Base-by-base conservation (phyloP, 1,140 invertebrate species). In the Drosophila erecta region DNA sequence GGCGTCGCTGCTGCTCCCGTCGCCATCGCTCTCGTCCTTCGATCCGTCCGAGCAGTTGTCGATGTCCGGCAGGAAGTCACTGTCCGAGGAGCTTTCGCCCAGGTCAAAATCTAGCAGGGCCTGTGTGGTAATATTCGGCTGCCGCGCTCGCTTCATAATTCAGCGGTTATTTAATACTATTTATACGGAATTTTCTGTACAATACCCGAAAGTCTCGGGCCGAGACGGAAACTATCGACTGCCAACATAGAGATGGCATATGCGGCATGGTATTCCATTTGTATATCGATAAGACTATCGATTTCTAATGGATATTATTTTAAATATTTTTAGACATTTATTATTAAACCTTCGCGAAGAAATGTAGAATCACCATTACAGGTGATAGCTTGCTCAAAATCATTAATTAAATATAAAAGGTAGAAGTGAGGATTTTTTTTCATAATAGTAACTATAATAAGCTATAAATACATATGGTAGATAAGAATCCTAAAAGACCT, bases 81-180 rank as follows among this genome's bases (percentile, higher is more conserved):
- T 98, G 92, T 99, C 98, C 92, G 98, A 97, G 8, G 97, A 98
- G 93, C 97, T 98, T 92, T 98, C 97, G 38, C 96, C 97, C 56
- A 97, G 93, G 93, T 98, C 97, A 24, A 92, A 92, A 14, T 92
- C 91, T 1, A 92, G 72, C 22, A 92, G 44, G 3, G 87, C 85
- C 51, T 92, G 91, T 11, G 90, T 91, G 5, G 85, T 90, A 37
- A 92, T 81, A 61, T 92, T 92, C 8, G 89, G 91, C 51, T 89
- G 90, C 10, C 91, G 74, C 20, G 75, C 65, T 47, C 90, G 84
- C 54, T 84, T 77, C 89, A 90, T 90, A 0, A 20, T 22, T 30
- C 0, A 38, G 12, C 5, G 14, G 24, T 6, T 12, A 14, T 30
- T 30, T 30, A 54, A n/a, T 17, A 1, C 3, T 22, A 15, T 38